Evolutionary conservation across 2,888 invertebrate species (phyloP).

Genomic region (Villa cingulata): DNA sequence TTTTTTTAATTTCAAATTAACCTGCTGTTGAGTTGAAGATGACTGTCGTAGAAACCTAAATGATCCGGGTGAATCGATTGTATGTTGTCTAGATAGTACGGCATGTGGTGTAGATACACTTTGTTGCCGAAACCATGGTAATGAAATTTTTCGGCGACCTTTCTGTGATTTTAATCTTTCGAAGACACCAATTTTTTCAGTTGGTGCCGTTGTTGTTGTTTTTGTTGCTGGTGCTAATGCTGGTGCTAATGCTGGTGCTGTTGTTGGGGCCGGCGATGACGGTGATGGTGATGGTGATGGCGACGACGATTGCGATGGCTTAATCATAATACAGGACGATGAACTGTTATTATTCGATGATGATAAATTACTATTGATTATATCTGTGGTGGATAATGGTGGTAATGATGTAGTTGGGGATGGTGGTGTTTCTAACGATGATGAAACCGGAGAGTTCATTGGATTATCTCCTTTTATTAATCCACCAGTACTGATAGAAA

Average conservation of each 20-base stretch:
- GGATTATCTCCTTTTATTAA: not conserved
- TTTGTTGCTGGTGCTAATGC: conserved; percentile 13
- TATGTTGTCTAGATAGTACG: conserved; percentile 68
- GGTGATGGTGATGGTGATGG: not conserved
- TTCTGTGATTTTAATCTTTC: conserved; percentile 44
- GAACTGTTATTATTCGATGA: too few relatives aligned
- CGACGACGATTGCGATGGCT: too few relatives aligned
- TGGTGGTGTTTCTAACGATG: not conserved
- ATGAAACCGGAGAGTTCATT: not conserved
- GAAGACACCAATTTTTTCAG: conserved; percentile 8
- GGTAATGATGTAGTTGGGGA: not conserved
- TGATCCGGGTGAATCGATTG: conserved; percentile 79
- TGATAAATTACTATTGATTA: too few relatives aligned
- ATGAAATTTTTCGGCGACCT: conserved; percentile 69
- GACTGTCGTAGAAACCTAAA: conserved; percentile 60
- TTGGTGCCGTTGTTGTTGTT: conserved; percentile 11
- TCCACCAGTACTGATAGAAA: too few relatives aligned
- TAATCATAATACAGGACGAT: too few relatives aligned
- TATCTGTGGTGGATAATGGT: not conserved
- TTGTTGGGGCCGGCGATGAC: not conserved
- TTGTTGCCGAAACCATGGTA: conserved; percentile 80
- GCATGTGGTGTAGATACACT: conserved; percentile 62
- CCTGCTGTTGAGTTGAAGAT: conserved; percentile 35
- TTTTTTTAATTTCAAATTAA: not conserved
- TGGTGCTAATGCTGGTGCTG: conserved; percentile 4